A percentile compares a stretch with the other conserved stretches of the same genome.
Conservation (phyloP, 2,888 invertebrate genomes). For the Tiliacea aurago region DNA sequence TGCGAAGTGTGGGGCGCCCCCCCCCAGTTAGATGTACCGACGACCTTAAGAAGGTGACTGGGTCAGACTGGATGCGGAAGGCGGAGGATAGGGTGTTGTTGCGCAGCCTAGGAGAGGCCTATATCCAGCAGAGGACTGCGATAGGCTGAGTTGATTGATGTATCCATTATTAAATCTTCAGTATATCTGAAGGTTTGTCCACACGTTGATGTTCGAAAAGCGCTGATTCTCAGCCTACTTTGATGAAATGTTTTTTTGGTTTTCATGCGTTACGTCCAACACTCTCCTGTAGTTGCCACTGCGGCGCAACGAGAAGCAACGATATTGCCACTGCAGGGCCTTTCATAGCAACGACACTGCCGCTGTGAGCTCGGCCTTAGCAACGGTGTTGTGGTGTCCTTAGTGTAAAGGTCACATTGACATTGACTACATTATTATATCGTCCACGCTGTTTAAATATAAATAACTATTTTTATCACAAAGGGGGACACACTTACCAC, state of each 20-base stretch:
- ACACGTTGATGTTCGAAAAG: neutral
- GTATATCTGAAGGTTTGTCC: neutral
- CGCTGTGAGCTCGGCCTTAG: too few relatives aligned
- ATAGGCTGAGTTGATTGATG: neutral
- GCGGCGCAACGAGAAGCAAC: neutral
- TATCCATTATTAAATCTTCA: neutral
- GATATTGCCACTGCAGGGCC: neutral
- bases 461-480: constrained; percentile 42
- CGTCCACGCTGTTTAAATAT: constrained; percentile 30
- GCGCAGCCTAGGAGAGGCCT: too few relatives aligned
- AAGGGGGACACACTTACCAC: constrained; percentile 28
- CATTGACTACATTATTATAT: constrained; percentile 12
- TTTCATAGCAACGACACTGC: neutral
- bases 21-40: too few relatives aligned
- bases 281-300: neutral
- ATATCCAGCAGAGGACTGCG: too few relatives aligned
- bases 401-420: constrained; percentile 34
- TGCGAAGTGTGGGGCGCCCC: too few relatives aligned
- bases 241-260: neutral
- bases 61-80: too few relatives aligned
- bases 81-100: too few relatives aligned
- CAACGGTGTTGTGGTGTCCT: neutral
- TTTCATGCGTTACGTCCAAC: neutral
- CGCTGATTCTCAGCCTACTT: neutral
- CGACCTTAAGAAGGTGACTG: too few relatives aligned